Base-by-base conservation (phyloP, 1,140 invertebrate genomes). In the Drosophila sturtevanti region DNA sequence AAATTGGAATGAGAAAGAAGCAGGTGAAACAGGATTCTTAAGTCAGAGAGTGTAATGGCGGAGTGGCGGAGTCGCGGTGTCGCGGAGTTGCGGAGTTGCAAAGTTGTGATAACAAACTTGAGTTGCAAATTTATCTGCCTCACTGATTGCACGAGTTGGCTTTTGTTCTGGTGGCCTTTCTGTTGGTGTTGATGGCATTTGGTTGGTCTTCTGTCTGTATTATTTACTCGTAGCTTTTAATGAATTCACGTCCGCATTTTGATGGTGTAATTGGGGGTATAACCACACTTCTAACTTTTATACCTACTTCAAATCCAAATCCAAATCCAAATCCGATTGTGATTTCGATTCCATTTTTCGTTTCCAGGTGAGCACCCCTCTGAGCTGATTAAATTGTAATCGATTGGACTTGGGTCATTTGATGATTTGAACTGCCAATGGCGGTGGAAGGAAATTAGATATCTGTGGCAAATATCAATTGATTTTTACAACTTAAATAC, bases 81-180 rank as follows among this genome's bases (percentile, higher is more conserved):
- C 41, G 6, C 6, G 16, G 7, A 34, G 41, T 48, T 16, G 1
- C 2, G n/a, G n/a, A 38, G 12, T n/a, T 4, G 37, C 37, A 38
- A 10, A 48, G 41, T 48, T 9, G 41, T 9, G 41, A 48, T 48
- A 48, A 48, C 41, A 48, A 56, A 35, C 14, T 56, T 56, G 54
- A 56, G 54, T 56, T 56, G 54, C 54, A 56, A 56, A 56, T 56
- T 56, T 56, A 56, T 56, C 54, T 56, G 54, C 54, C 31, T 34
- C 54, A 18, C 14, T 56, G 54, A 56, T 56, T 56, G 54, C 54
- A 48, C 41, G 41, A 56, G 31, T 56, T 24, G 54, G 27, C 31
- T 56, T 56, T 56, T 48, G 41, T 48, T 44, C 6, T 14, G 38
- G 16, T 44, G 38, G 38, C 24, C 24, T 2, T 4, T 24, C 27